A percentile compares a stretch with the other conserved stretches of the same genome.
These are phyloP conservation scores for Parascotia fuliginaria DNA, from an alignment of 2,888 invertebrate species.

Conservation along the genomic window DNA sequence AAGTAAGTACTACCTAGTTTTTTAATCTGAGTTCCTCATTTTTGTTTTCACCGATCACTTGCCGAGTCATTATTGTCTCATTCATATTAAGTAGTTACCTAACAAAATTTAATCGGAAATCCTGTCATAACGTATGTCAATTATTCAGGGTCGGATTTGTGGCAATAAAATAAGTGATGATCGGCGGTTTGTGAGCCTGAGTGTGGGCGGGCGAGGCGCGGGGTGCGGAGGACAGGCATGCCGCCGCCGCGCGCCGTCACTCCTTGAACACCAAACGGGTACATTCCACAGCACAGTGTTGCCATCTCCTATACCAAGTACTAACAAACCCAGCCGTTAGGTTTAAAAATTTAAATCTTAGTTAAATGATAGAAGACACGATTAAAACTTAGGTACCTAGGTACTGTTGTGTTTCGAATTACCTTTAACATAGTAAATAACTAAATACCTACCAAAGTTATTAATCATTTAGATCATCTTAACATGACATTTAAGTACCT, in stretches of 20 bases:
- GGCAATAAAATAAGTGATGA: slow-evolving; percentile 39
- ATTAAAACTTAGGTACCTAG: too few species aligned
- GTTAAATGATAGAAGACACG: too few species aligned
- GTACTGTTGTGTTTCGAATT: too few species aligned
- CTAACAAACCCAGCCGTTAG: slow-evolving; percentile 6
- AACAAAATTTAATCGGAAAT: slow-evolving; percentile 1
- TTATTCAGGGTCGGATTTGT: slow-evolving; percentile 29
- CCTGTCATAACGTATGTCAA: slow-evolving; percentile 30
- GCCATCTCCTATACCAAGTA: slow-evolving; percentile 8
- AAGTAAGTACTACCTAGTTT: too few species aligned
- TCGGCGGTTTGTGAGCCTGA: slow-evolving; percentile 4
- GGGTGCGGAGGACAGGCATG: background rate
- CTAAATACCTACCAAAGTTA: too few species aligned
- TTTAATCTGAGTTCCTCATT: too few species aligned
- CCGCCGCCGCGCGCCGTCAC: background rate
- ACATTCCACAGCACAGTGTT: slow-evolving; percentile 27
- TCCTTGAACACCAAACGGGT: slow-evolving; percentile 15
- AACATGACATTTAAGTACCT: too few species aligned
- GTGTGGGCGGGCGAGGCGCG: slow-evolving; percentile 33
- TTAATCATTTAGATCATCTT: too few species aligned
- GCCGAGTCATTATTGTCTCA: too few species aligned
- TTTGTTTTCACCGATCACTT: too few species aligned
- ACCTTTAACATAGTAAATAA: too few species aligned
- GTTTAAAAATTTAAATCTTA: slow-evolving; percentile 1
- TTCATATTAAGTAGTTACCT: too few species aligned